Base-by-base conservation (phyloP, 1,140 invertebrate genomes). In the Harlomillsia oculata region DNA sequence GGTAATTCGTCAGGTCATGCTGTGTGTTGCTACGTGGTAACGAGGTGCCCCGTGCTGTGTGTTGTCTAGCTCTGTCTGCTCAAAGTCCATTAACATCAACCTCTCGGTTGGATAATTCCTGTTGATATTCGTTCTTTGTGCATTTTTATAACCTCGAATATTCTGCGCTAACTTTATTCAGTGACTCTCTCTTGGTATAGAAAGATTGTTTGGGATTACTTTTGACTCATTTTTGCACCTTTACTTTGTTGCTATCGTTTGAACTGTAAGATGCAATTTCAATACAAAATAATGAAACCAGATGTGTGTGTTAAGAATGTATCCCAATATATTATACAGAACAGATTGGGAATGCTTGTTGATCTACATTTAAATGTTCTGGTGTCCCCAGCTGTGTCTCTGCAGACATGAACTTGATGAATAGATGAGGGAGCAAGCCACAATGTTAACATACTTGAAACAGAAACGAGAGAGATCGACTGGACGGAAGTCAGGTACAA, bases 21-120 rank as follows among this genome's bases (percentile, higher is more conserved):
- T 61, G 59, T 0, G 53, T 40, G 13, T 61, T 61, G 53, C 55
- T 54, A 53, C 54, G 60, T 48, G 60, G 55, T 62, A 62, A 62
- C 58, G 60, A 59, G 48, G 46, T 36, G 25, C 54, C 60, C 56
- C 60, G 49, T 52, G n/a, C 30, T 5, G 21, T 30, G 8, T 29
- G 14, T 43, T 40, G 29, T 53, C 21, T 53, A 29, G n/a, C 23
- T 11, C 49, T 21, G 18, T 32, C 23, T n/a, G n/a, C n/a, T n/a
- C n/a, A n/a, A n/a, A n/a, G n/a, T n/a, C n/a, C n/a, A n/a, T n/a
- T n/a, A n/a, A n/a, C n/a, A n/a, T n/a, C n/a, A n/a, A n/a, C n/a
- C n/a, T n/a, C n/a, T n/a, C n/a, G n/a, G n/a, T n/a, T n/a, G n/a
- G n/a, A n/a, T n/a, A n/a, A n/a, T n/a, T n/a, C 20, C 36, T 37